These are phyloP conservation scores for Zootermopsis nevadensis DNA, from an alignment of 2,888 invertebrate species.

Conservation along the genomic window DNA sequence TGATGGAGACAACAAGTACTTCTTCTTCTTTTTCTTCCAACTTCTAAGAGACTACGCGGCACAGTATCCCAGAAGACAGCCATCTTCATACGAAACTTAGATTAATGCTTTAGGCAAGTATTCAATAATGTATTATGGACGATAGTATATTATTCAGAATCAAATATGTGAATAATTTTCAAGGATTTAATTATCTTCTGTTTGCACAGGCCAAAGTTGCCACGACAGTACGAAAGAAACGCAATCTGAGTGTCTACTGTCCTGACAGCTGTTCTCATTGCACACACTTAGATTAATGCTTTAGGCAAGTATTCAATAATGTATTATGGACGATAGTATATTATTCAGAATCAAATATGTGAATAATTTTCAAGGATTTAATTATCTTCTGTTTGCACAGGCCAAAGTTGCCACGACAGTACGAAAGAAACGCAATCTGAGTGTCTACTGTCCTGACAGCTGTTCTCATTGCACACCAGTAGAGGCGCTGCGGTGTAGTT, in stretches of 20 bases:
- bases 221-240: background rate
- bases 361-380: background rate
- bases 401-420: background rate
- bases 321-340: background rate
- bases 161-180: background rate
- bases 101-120: background rate
- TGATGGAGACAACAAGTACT: too few species aligned
- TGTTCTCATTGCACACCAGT: background rate
- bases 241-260: background rate
- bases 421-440: background rate
- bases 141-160: background rate
- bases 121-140: background rate
- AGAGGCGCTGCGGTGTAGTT: constrained; percentile 1
- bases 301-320: background rate
- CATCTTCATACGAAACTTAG: too few species aligned
- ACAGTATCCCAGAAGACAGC: too few species aligned
- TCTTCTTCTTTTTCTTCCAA: too few species aligned
- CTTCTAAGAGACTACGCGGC: too few species aligned
- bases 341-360: background rate
- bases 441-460: background rate
- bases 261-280: background rate
- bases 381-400: background rate
- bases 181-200: background rate
- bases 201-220: background rate
- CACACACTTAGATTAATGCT: background rate